phyloP scores from a whole-genome alignment of 2,888 invertebrate species.

The Eubasilissa splendida region DNA sequence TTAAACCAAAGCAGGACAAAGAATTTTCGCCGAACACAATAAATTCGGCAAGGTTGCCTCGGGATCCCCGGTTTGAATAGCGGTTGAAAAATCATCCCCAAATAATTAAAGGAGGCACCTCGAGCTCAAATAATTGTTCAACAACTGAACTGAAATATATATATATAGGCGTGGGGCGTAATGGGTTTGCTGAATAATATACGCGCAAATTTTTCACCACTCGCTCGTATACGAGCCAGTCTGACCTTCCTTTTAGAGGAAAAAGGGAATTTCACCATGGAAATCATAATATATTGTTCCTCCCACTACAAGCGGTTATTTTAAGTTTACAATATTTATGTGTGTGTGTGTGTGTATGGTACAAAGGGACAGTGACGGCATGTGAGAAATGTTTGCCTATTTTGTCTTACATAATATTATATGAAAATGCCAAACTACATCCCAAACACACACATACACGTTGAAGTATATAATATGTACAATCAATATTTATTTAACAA shows the following conservation, averaged over 20 bases:
- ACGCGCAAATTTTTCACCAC: no score
- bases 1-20: no score
- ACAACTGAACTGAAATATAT: no score
- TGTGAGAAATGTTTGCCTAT: not conserved
- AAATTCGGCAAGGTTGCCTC: not conserved
- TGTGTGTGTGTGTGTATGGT: not conserved
- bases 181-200: no score
- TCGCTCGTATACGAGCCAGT: not conserved
- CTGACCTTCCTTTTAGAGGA: not conserved
- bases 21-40: no score
- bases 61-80: not conserved
- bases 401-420: not conserved
- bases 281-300: constrained; percentile 4
- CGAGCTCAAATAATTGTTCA: no score
- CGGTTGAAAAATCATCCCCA: not conserved
- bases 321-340: not conserved
- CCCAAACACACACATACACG: no score
- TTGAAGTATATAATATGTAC: no score
- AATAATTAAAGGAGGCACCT: no score
- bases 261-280: not conserved
- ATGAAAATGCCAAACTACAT: no score
- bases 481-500: no score
- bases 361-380: not conserved
- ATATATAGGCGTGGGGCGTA: no score
- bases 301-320: not conserved